A percentile compares a stretch with the other conserved stretches of the same genome.
phyloP scores from a whole-genome alignment of 2,113 vertebrate genomes.

The Arvicanthis niloticus region DNA sequence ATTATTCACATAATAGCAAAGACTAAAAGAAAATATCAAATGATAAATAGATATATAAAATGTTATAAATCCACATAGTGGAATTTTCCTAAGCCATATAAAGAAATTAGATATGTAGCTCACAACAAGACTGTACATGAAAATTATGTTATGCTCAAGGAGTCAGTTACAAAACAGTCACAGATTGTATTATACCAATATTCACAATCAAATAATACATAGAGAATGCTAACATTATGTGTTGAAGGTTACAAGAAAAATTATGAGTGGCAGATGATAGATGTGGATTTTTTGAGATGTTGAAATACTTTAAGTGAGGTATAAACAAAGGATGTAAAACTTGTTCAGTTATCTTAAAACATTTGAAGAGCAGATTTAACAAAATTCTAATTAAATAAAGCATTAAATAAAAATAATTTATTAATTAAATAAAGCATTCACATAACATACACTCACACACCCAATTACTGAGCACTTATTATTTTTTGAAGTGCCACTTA shows the following conservation, averaged over 20 bases:
- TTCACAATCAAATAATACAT: not conserved
- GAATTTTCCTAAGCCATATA: not conserved
- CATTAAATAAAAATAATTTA: too few species aligned
- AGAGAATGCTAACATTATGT: not conserved
- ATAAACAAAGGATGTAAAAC: not conserved
- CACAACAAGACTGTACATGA: not conserved
- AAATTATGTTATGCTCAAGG: not conserved
- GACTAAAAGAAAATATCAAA: not conserved
- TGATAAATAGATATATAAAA: not conserved
- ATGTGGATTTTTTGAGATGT: not conserved
- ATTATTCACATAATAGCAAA: not conserved
- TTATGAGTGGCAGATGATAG: not conserved
- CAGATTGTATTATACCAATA: not conserved
- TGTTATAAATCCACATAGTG: not conserved
- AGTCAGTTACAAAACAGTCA: not conserved
- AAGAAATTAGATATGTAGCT: not conserved
- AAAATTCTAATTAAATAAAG: not conserved
- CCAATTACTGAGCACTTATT: not conserved
- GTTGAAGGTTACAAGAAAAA: not conserved
- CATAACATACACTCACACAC: not conserved
- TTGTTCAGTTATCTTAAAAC: too few species aligned
- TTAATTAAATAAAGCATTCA: not conserved
- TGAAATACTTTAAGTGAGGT: not conserved
- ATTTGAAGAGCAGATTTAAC: not conserved
- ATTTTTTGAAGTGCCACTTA: not conserved